Conservation (phyloP, 1,140 invertebrate species). For the Zaprionus africanus region DNA sequence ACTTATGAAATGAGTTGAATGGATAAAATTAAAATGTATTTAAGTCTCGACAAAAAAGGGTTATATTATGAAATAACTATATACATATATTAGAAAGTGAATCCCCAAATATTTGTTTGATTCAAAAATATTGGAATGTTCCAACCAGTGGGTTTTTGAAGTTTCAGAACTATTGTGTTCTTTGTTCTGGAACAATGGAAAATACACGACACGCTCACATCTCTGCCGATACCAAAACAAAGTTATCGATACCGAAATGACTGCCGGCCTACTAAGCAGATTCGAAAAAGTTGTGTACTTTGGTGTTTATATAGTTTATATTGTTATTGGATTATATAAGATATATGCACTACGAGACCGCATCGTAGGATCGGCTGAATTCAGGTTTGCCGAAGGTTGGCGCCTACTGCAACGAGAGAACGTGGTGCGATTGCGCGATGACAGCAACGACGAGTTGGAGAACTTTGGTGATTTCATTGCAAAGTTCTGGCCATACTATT, state of each 20-base stretch:
- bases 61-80: too few relatives aligned
- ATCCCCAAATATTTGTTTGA: too few relatives aligned
- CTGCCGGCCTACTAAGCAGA: slow-evolving; percentile 44
- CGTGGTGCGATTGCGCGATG: slow-evolving; percentile 51
- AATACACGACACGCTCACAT: slow-evolving; percentile 18
- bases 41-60: not conserved
- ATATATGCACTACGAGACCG: slow-evolving; percentile 63
- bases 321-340: slow-evolving; percentile 66
- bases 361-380: slow-evolving; percentile 48
- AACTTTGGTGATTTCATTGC: slow-evolving; percentile 70
- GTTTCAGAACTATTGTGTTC: not conserved
- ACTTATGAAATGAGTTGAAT: not conserved
- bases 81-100: too few relatives aligned
- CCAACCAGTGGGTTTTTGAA: not conserved
- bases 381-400: slow-evolving; percentile 63
- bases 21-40: not conserved
- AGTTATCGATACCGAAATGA: slow-evolving; percentile 45
- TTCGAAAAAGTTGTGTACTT: slow-evolving; percentile 72
- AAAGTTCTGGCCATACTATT: slow-evolving; percentile 66
- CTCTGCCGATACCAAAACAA: slow-evolving; percentile 4
- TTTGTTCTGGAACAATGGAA: not conserved
- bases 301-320: slow-evolving; percentile 65
- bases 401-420: slow-evolving; percentile 24
- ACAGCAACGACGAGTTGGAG: slow-evolving; percentile 76
- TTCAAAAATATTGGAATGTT: not conserved